These are phyloP conservation scores for Heliconius cydno DNA, from an alignment of 2,888 invertebrate species.

Conservation along the genomic window DNA sequence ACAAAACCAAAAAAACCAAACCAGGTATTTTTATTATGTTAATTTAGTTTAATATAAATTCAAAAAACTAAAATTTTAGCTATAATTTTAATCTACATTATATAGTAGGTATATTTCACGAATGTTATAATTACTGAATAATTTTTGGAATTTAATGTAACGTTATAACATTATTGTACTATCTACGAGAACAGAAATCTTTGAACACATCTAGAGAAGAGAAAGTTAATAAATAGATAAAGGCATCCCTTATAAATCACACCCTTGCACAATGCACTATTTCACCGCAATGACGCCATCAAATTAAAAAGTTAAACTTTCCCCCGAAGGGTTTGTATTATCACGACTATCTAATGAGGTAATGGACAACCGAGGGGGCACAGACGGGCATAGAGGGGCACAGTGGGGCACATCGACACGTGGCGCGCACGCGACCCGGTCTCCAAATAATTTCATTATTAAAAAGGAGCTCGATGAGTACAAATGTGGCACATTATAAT, in stretches of 20 bases:
- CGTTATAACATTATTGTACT: not conserved
- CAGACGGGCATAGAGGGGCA: too few species aligned
- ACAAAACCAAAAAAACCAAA: too few species aligned
- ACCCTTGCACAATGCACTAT: slow-evolving; percentile 63
- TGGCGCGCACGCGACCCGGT: slow-evolving; percentile 65
- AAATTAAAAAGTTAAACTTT: slow-evolving; percentile 77
- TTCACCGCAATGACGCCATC: slow-evolving; percentile 63
- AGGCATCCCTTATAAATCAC: slow-evolving; percentile 60
- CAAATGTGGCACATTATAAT: slow-evolving; percentile 74
- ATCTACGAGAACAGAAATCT: not conserved
- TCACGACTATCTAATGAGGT: slow-evolving; percentile 76
- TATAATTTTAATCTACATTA: too few species aligned
- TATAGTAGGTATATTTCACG: too few species aligned
- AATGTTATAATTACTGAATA: too few species aligned
- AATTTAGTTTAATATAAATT: too few species aligned
- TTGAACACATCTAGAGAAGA: not conserved
- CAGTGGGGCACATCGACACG: slow-evolving; percentile 54
- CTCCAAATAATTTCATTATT: slow-evolving; percentile 78
- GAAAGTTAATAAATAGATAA: slow-evolving; percentile 33
- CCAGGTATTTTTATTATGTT: too few species aligned
- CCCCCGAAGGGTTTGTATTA: slow-evolving; percentile 62
- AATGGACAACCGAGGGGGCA: slow-evolving; percentile 62
- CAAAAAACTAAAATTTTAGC: too few species aligned
- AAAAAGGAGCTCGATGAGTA: slow-evolving; percentile 76
- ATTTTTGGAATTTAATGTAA: too few species aligned